phyloP scores from a whole-genome alignment of 2,888 invertebrate genomes.

The Andrena bucephala region DNA sequence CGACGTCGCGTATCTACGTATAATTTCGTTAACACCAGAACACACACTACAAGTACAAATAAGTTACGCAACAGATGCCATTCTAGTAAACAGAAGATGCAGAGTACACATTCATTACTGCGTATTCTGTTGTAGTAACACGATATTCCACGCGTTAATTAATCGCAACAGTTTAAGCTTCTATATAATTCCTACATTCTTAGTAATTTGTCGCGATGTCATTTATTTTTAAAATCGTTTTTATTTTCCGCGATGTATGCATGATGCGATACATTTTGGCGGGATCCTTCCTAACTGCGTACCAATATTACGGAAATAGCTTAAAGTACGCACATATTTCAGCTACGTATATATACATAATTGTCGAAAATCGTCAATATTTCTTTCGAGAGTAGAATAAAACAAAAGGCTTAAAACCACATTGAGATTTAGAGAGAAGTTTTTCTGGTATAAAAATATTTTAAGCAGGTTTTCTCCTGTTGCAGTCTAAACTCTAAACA shows the following conservation, averaged over 20 bases:
- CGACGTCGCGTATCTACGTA: not conserved
- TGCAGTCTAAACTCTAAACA: not conserved
- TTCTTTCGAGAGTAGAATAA: not conserved
- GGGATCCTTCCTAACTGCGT: not conserved
- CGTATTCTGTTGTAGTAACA: not conserved
- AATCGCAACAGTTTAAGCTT: too few species aligned
- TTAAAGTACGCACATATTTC: not conserved
- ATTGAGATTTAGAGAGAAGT: too few species aligned
- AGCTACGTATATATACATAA: not conserved
- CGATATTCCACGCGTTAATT: not conserved
- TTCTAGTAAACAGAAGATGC: not conserved
- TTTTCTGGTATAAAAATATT: too few species aligned
- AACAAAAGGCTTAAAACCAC: too few species aligned
- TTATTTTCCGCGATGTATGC: not conserved
- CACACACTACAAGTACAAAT: not conserved
- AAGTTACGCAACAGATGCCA: not conserved
- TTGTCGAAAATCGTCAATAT: not conserved
- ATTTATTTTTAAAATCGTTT: not conserved
- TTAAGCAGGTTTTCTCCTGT: not conserved
- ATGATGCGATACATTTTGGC: not conserved
- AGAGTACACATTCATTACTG: not conserved
- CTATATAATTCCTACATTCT: too few species aligned
- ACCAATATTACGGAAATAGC: conserved; percentile 21
- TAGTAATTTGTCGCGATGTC: not conserved
- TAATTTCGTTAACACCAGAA: not conserved